phyloP scores from a whole-genome alignment of 2,888 invertebrate species.

The Drosophila sordidula region DNA sequence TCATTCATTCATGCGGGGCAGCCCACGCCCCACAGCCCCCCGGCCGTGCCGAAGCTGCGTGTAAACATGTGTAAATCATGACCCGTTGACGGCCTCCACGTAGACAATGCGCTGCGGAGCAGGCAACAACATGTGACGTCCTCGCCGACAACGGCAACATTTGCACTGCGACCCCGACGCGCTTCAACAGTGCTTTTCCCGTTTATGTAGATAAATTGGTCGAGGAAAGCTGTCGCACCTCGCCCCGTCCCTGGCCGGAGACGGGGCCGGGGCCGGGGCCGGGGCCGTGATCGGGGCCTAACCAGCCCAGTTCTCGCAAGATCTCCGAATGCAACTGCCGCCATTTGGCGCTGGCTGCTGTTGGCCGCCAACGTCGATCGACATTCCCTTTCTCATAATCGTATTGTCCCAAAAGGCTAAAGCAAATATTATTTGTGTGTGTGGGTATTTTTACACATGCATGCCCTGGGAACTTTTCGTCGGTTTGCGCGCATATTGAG shows the following conservation, averaged over 20 bases:
- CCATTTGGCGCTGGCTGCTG: constrained; percentile 55
- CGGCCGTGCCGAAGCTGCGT: constrained; percentile 37
- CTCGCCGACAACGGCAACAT: constrained; percentile 41
- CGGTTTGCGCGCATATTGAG: constrained; percentile 63
- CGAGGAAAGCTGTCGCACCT: constrained; percentile 46
- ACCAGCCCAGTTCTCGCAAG: not conserved
- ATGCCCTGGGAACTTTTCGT: constrained; percentile 67
- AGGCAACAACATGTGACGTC: constrained; percentile 59
- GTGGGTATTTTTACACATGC: not conserved
- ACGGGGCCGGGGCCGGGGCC: no score
- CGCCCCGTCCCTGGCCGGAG: not conserved
- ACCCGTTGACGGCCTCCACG: constrained; percentile 72
- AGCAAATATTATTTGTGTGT: constrained; percentile 71
- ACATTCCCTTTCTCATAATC: constrained; percentile 29
- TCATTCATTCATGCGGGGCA: constrained; percentile 66
- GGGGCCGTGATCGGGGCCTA: no score
- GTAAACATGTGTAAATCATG: constrained; percentile 84
- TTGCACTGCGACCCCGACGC: constrained; percentile 67
- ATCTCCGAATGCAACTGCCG: constrained; percentile 43
- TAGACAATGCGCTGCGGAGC: constrained; percentile 17
- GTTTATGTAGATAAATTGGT: constrained; percentile 48
- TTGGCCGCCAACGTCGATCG: constrained; percentile 24
- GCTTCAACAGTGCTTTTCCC: constrained; percentile 16
- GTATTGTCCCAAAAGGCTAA: constrained; percentile 56
- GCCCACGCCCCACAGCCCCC: constrained; percentile 1